These are phyloP conservation scores for Metellina segmentata DNA, from an alignment of 2,888 invertebrate species.

Conservation along the genomic window DNA sequence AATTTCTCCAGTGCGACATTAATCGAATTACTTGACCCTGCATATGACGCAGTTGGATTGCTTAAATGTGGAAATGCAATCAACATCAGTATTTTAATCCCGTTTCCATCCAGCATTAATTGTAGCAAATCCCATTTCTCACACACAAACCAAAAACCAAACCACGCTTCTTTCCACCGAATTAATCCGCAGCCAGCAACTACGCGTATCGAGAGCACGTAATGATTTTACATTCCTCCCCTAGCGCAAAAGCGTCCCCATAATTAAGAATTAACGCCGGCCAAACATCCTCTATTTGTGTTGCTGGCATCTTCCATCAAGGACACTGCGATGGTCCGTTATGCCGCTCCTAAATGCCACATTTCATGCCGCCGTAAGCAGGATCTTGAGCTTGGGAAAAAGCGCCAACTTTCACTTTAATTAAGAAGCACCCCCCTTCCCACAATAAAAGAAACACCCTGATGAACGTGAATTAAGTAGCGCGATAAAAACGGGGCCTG, in stretches of 20 bases:
- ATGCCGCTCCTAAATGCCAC: slow-evolving; percentile 3
- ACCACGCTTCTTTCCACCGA: too few relatives aligned
- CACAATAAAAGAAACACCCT: slow-evolving; percentile 36
- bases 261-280: not conserved
- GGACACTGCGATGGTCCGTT: not conserved
- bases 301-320: not conserved
- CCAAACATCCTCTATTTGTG: not conserved
- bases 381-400: not conserved
- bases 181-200: too few relatives aligned
- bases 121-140: too few relatives aligned
- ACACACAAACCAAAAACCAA: too few relatives aligned
- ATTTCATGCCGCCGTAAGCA: slow-evolving; percentile 18
- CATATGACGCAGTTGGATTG: too few relatives aligned
- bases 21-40: too few relatives aligned
- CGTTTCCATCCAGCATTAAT: too few relatives aligned
- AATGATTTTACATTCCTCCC: not conserved
- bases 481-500: slow-evolving; percentile 38
- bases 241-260: not conserved
- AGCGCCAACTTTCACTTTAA: slow-evolving; percentile 35
- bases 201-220: not conserved
- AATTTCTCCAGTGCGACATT: too few relatives aligned
- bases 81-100: too few relatives aligned
- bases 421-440: slow-evolving; percentile 35
- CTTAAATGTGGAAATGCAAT: too few relatives aligned
- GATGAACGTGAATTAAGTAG: slow-evolving; percentile 60